Conservation (phyloP, 2,888 invertebrate species). For the Campopleginae sp. region DNA sequence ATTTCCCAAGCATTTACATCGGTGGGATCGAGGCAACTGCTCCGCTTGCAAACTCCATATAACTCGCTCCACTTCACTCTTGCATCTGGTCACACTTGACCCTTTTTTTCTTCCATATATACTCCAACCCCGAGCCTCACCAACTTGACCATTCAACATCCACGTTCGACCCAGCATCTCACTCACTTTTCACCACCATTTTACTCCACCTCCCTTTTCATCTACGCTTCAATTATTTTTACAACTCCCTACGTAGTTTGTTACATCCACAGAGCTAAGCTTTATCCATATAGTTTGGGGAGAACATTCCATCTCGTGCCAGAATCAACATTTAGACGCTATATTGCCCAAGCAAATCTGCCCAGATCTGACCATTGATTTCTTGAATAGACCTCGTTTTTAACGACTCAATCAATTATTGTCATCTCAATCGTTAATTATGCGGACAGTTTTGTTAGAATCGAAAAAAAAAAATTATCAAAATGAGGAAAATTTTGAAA, state of each 20-base stretch:
- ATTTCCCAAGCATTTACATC: conserved; percentile 7
- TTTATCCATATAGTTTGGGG: neutral
- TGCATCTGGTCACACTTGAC: conserved; percentile 9
- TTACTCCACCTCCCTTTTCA: neutral
- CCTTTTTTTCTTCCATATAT: neutral
- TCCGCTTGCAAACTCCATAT: neutral
- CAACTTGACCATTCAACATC: neutral
- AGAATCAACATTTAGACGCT: neutral
- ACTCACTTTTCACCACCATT: neutral
- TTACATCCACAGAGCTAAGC: neutral
- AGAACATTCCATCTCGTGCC: neutral
- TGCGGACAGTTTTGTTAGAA: too few species aligned
- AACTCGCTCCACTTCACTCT: neutral
- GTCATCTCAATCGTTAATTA: too few species aligned
- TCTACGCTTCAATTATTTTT: neutral
- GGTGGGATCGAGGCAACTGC: neutral
- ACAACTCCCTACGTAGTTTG: neutral
- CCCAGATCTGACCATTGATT: neutral
- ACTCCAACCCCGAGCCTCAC: neutral
- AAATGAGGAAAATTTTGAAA: too few species aligned
- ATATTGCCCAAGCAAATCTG: neutral
- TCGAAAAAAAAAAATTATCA: too few species aligned
- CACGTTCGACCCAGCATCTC: neutral
- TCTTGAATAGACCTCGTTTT: neutral
- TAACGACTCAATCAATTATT: too few species aligned